Percentiles rank a stretch among this genome's conserved stretches.
Conservation (phyloP, 2,888 invertebrate genomes). For the Odontocerum albicorne region DNA sequence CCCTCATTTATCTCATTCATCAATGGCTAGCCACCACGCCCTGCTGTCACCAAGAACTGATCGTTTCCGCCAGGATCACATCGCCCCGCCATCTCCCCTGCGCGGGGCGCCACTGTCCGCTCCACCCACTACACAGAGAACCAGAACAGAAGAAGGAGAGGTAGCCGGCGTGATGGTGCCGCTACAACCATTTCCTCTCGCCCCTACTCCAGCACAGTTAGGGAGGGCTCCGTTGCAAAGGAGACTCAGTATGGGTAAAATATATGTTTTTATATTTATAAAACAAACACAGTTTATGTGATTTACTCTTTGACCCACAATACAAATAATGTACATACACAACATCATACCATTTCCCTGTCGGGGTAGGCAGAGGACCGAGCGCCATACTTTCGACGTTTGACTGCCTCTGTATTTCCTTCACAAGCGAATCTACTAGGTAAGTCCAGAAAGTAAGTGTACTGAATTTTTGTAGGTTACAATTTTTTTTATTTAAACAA, state of each 20-base stretch:
- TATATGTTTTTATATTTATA: background rate
- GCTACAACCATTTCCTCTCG: conserved; percentile 67
- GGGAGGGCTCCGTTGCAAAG: conserved; percentile 88
- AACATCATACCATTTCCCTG: too few species aligned
- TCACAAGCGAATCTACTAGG: too few species aligned
- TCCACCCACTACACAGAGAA: conserved; percentile 11
- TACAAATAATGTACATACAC: too few species aligned
- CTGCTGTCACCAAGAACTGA: conserved; percentile 21
- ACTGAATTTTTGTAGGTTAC: too few species aligned
- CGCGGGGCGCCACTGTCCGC: conserved; percentile 25
- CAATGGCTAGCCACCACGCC: conserved; percentile 9
- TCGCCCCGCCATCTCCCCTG: conserved; percentile 10
- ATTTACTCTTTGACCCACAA: too few species aligned
- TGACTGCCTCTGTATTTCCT: too few species aligned
- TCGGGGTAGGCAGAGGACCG: too few species aligned
- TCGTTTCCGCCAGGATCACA: conserved; percentile 12
- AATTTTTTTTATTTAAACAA: too few species aligned
- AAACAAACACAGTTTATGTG: too few species aligned
- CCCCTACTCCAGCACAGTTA: conserved; percentile 92
- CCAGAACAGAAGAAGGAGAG: background rate
- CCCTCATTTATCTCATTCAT: background rate
- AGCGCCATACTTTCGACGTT: too few species aligned
- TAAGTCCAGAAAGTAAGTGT: too few species aligned
- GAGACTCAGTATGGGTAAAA: conserved; percentile 77
- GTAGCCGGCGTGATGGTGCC: conserved; percentile 6